Percentiles rank a stretch among this genome's conserved stretches.
phyloP scores from a whole-genome alignment of 2,888 invertebrate genomes.

The Conchocele bisecta region DNA sequence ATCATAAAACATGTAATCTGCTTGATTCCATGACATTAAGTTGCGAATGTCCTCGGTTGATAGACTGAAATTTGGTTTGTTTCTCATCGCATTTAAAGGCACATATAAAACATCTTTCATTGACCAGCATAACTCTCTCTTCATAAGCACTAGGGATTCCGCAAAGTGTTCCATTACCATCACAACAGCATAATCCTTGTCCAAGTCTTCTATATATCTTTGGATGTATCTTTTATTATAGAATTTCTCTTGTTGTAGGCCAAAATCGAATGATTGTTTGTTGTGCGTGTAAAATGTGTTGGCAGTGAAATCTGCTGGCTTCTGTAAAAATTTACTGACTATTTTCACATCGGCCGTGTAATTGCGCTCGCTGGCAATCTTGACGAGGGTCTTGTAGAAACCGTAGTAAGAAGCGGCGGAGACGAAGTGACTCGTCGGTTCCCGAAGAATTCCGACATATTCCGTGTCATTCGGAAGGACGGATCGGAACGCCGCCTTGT shows the following conservation, averaged over 20 bases:
- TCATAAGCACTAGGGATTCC: slow-evolving; percentile 78
- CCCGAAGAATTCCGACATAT: slow-evolving; percentile 65
- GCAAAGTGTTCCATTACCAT: slow-evolving; percentile 77
- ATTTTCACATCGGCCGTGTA: neutral
- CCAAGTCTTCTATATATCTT: slow-evolving; percentile 62
- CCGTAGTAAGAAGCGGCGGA: slow-evolving; percentile 68
- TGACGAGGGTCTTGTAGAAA: slow-evolving; percentile 36
- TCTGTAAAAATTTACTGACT: slow-evolving; percentile 31
- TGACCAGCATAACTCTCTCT: slow-evolving; percentile 74
- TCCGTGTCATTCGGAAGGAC: slow-evolving; percentile 62
- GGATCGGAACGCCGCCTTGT: slow-evolving; percentile 58
- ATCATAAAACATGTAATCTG: slow-evolving; percentile 73
- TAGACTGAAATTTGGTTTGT: slow-evolving; percentile 35
- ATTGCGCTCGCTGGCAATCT: neutral
- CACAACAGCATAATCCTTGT: slow-evolving; percentile 70
- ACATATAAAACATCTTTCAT: slow-evolving; percentile 75
- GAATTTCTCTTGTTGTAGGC: slow-evolving; percentile 41
- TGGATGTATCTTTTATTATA: slow-evolving; percentile 41
- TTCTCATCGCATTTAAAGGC: slow-evolving; percentile 58
- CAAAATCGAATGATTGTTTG: slow-evolving; percentile 62
- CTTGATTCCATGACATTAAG: slow-evolving; percentile 66
- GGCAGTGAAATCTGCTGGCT: slow-evolving; percentile 9
- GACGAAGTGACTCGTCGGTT: slow-evolving; percentile 64
- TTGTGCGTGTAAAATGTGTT: slow-evolving; percentile 47
- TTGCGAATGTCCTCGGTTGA: slow-evolving; percentile 47